Evolutionary conservation across 2,888 invertebrate species (phyloP), one percentile per base, ranked within the genome.

Genomic region (Limnephilus auricula): DNA sequence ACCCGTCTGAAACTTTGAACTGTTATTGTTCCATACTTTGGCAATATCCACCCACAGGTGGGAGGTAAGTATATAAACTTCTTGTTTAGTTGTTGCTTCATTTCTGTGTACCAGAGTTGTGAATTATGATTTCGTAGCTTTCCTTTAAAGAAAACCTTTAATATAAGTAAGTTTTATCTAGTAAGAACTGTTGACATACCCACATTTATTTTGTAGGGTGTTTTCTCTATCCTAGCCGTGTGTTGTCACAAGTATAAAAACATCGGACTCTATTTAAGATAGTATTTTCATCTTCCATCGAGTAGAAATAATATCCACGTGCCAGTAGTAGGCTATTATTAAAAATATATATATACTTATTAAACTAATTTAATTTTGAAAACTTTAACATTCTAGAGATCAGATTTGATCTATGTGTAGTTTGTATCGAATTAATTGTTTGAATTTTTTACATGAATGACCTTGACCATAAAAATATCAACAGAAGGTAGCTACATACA

Each of bases 41-140:
- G 65, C 65, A 65, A n/a, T 9, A 65, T 65, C 65, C 65, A 65
- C 25, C 25, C 6, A 65, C 25, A 65, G 6, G 65, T n/a, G 65
- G 25, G 9, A 25, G 65, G 65, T 65, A n/a, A 65, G 65, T 65
- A 25, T 25, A 25, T 65, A 25, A 9, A 65, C 25, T 65, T 65
- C 9, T 25, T 65, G 31, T 31, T 88, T 88, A 32, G 25, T 65
- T 88, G 86, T 86, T 86, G 86, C 86, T 86, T 65, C 25, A 65
- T 65, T 65, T 9, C 12, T 32, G 80, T 32, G 32, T 80, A 31
- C 80, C 80, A 13, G 80, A 32, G 6, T 80, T 80, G 80, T 80
- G 15, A 80, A 31, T 65, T 80, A 80, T 80, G 80, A 80, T 80
- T 80, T 80, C 18, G 80, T 80, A 80, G 80, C 80, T 80, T 32